These are phyloP conservation scores for Argyrosomus japonicus DNA, from an alignment of 2,113 vertebrate genomes.

Conservation along the genomic window DNA sequence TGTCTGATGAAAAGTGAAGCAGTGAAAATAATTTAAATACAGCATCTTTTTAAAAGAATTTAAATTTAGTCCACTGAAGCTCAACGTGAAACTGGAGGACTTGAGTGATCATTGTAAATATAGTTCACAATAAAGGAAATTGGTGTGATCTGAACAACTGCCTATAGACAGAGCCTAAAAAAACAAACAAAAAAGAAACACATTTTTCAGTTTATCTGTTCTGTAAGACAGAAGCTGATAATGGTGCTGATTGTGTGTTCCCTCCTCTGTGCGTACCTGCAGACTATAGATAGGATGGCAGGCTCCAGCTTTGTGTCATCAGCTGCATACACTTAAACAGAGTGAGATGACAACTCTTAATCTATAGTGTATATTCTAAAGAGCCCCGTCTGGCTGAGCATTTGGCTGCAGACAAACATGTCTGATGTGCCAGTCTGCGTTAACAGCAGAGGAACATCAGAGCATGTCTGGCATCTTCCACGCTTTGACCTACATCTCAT, in stretches of 20 bases:
- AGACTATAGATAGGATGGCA: neutral
- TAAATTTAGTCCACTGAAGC: too few species aligned
- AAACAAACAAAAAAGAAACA: too few species aligned
- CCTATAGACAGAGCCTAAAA: too few species aligned
- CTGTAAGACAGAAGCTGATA: neutral
- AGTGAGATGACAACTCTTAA: conserved; percentile 18
- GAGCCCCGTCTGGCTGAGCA: conserved; percentile 42
- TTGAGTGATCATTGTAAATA: too few species aligned
- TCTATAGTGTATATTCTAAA: conserved; percentile 26
- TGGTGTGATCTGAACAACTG: too few species aligned
- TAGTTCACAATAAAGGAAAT: too few species aligned
- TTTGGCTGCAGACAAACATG: conserved; percentile 46
- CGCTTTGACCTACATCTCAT: conserved; percentile 61
- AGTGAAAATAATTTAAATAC: too few species aligned
- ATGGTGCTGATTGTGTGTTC: neutral
- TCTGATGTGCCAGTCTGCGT: conserved; percentile 56
- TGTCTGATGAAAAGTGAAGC: too few species aligned
- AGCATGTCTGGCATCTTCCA: conserved; percentile 50
- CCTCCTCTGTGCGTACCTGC: neutral
- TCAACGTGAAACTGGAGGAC: too few species aligned
- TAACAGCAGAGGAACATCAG: conserved; percentile 42
- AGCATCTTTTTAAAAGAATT: too few species aligned
- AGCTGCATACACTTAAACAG: neutral
- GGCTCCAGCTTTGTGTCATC: conserved; percentile 10
- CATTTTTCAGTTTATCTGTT: neutral